These are phyloP conservation scores for Drosophila robusta DNA, from an alignment of 2,888 invertebrate genomes.

Conservation along the genomic window DNA sequence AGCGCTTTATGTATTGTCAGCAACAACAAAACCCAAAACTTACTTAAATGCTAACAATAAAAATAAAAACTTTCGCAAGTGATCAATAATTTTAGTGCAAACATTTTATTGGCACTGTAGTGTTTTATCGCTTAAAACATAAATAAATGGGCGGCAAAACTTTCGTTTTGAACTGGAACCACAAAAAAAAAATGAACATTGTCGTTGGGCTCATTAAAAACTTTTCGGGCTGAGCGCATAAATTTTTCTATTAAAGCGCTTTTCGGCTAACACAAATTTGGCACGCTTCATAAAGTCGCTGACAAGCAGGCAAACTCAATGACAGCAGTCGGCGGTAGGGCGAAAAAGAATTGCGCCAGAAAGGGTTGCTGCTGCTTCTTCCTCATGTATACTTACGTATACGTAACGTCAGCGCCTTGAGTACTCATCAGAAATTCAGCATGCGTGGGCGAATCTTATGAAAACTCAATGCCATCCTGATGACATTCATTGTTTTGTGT, in stretches of 20 bases:
- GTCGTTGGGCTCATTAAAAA: constrained; percentile 57
- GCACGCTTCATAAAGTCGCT: constrained; percentile 46
- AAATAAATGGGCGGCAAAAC: constrained; percentile 5
- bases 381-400: not conserved
- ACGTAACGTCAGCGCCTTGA: constrained; percentile 37
- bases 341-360: constrained; percentile 5
- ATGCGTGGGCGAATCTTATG: constrained; percentile 72
- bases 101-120: constrained; percentile 16
- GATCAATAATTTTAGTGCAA: constrained; percentile 24
- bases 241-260: constrained; percentile 56
- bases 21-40: not conserved
- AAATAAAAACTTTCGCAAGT: constrained; percentile 10
- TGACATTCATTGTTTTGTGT: constrained; percentile 78
- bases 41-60: constrained; percentile 5
- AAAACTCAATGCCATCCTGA: constrained; percentile 73
- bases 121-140: constrained; percentile 14
- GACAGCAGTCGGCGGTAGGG: constrained; percentile 10
- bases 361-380: constrained; percentile 50
- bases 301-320: constrained; percentile 9
- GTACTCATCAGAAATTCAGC: constrained; percentile 71
- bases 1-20: not conserved
- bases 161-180: constrained; percentile 19
- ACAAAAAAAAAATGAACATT: constrained; percentile 20
- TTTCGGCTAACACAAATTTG: constrained; percentile 24
- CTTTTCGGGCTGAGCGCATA: constrained; percentile 34